Percentiles rank a stretch among this genome's conserved stretches.
Evolutionary conservation across 2,797 vertebrate genomes (phyloP).

Genomic region (Molossus alvarezi): DNA sequence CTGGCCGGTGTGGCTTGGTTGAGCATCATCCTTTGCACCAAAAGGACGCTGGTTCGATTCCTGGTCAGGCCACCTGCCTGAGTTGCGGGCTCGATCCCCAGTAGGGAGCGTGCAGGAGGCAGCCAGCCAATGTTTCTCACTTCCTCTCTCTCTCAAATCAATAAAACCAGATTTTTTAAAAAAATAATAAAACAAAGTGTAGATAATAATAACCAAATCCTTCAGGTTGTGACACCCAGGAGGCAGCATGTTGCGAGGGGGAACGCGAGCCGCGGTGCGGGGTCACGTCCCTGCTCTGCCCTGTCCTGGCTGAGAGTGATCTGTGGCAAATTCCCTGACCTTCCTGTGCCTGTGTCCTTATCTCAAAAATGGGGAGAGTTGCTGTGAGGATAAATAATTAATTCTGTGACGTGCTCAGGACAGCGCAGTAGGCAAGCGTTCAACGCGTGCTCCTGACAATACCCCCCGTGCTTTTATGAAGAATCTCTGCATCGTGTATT

Average conservation of each 20-base stretch:
- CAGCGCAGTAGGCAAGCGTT: fast-evolving
- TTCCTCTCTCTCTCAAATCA: too few species aligned
- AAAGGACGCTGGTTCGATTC: too few species aligned
- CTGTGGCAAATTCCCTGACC: background rate
- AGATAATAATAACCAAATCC: background rate
- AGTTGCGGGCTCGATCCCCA: too few species aligned
- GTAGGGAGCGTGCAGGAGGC: too few species aligned
- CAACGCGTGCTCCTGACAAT: fast-evolving
- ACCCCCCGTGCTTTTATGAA: background rate
- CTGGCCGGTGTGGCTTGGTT: too few species aligned
- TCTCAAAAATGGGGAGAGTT: background rate
- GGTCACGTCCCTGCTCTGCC: background rate
- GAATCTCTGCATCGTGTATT: background rate
- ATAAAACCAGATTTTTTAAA: too few species aligned
- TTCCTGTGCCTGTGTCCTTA: background rate
- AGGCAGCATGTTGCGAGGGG: background rate
- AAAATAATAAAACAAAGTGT: background rate
- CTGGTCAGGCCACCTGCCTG: too few species aligned
- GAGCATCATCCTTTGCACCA: too few species aligned
- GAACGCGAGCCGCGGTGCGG: background rate
- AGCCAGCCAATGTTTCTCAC: too few species aligned
- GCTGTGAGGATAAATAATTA: background rate
- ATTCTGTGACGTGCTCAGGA: background rate
- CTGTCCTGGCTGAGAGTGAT: background rate
- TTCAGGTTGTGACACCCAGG: background rate